Conservation (phyloP, 2,797 vertebrate species). For the Botia kubotai region DNA sequence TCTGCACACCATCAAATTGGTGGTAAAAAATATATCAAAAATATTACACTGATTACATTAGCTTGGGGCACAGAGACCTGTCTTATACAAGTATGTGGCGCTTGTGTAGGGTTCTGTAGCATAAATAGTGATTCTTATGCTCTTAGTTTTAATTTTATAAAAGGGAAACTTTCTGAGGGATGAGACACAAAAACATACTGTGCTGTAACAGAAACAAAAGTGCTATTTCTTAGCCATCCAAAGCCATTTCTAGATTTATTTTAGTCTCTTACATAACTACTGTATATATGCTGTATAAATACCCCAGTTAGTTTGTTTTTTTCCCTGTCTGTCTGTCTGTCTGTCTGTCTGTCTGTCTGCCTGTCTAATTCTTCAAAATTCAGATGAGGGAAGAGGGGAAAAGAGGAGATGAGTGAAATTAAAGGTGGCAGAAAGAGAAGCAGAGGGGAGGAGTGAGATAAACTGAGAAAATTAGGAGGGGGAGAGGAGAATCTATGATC, state of each 20-base stretch:
- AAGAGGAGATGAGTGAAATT: slow-evolving; percentile 22
- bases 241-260: slow-evolving; percentile 11
- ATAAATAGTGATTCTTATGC: slow-evolving; percentile 1
- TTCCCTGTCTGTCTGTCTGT: neutral
- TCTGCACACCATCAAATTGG: neutral
- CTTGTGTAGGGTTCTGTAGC: neutral
- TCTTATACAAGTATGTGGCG: neutral
- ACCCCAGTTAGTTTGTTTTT: slow-evolving; percentile 20
- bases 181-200: neutral
- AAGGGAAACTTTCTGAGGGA: neutral
- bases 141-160: neutral
- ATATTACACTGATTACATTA: neutral
- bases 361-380: slow-evolving; percentile 32
- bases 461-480: slow-evolving; percentile 12
- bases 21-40: neutral
- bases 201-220: slow-evolving; percentile 1
- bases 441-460: slow-evolving; percentile 27
- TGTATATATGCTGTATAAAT: slow-evolving; percentile 14
- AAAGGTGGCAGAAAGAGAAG: slow-evolving; percentile 20
- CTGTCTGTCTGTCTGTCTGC: slow-evolving; percentile 23
- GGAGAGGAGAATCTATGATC: slow-evolving; percentile 37
- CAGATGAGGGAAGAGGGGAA: neutral
- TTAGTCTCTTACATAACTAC: neutral
- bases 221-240: neutral
- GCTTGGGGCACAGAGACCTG: neutral